Base-by-base conservation (phyloP, 2,113 vertebrate species). In the Otocyon megalotis region DNA sequence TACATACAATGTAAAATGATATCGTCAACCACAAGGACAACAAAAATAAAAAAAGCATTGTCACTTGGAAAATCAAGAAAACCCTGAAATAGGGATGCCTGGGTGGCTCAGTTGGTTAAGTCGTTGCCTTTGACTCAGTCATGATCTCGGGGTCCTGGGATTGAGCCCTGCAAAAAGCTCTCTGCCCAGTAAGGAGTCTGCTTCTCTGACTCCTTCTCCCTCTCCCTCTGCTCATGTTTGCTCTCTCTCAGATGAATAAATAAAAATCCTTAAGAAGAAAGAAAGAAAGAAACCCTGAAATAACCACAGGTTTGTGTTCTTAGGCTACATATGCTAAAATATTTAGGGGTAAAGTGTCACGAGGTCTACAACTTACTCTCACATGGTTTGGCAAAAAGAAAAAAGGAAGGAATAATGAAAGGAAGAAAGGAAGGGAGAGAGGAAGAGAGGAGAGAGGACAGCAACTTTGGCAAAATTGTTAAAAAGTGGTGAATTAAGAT, bases 1-100 rank as follows among this genome's bases (percentile, higher is more conserved):
- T n/a, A 85, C 30, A 86, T 43, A 87, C 50, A 85, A 90, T 86
- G 30, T 80, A 90, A 96, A 92, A 88, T 54, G 19, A 77, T 56
- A 88, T 14, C 16, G 79, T 60, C 35, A 88, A 85, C 3, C 60
- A 58, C 12, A 88, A 94, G 65, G 72, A 80, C 76, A 76, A 88
- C 26, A 67, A 43, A 16, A 94, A 30, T 19, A 56, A 69, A 87
- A 87, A 87, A 95, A 81, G 12, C 10, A 83, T 30, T 79, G 43
- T 94, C 20, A 77, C 10, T 53, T 92, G 2, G 60, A 79, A 79
- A 62, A 71, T n/a, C 69, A 94, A 2, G 5, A 86, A 63, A 94
- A 94, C n/a, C 65, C 62, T 54, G 53, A 79, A 90, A 80, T 69
- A 85, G 43, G 6, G 43, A 43, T 43, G 43, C 43, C 43, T 43